phyloP scores from a whole-genome alignment of 2,888 invertebrate species.

The Erebia ligea region DNA sequence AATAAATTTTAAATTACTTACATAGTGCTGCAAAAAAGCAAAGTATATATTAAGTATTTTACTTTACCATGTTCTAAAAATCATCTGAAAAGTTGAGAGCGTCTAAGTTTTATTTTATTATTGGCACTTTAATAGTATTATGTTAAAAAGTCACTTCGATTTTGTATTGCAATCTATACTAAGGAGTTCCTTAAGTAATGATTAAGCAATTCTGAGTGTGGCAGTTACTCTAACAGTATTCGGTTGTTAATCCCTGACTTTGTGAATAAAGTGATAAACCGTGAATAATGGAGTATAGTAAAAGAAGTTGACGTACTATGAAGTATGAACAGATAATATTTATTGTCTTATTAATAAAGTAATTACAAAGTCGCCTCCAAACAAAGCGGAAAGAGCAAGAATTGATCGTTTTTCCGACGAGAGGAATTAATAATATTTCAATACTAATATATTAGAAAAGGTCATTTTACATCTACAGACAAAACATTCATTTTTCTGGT shows the following conservation, averaged over 20 bases:
- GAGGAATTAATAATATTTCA: constrained; percentile 19
- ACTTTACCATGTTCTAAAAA: too few species aligned
- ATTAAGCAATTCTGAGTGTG: too few species aligned
- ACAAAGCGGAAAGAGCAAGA: constrained; percentile 20
- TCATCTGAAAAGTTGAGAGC: too few species aligned
- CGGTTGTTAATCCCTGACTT: not conserved
- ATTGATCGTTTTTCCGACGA: not conserved
- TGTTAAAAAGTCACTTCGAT: too few species aligned
- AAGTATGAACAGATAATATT: not conserved
- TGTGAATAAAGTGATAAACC: not conserved
- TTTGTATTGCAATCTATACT: too few species aligned
- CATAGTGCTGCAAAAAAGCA: not conserved
- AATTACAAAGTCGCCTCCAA: constrained; percentile 33
- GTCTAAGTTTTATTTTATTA: too few species aligned
- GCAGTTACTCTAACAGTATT: too few species aligned
- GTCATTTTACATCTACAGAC: constrained; percentile 13
- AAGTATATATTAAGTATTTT: not conserved
- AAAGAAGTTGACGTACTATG: not conserved
- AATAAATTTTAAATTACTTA: not conserved
- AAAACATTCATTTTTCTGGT: not conserved
- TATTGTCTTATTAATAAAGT: constrained; percentile 20
- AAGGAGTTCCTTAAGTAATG: too few species aligned
- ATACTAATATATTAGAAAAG: not conserved
- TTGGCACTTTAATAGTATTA: too few species aligned
- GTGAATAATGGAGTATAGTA: not conserved